Conservation (phyloP, 2,113 vertebrate species). For the Labeo catla region DNA sequence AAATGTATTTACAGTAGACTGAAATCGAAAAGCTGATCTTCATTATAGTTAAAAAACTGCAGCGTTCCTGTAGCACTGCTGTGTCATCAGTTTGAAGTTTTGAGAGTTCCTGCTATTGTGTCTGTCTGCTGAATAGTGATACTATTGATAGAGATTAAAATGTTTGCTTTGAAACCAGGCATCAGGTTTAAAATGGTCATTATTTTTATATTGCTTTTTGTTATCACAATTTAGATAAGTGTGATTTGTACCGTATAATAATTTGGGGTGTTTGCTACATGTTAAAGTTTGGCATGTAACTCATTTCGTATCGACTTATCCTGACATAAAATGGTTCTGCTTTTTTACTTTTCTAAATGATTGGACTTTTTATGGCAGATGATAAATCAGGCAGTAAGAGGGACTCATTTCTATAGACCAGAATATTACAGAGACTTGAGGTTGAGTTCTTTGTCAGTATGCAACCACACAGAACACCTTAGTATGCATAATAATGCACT, state of each 20-base stretch:
- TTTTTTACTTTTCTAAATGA: not conserved
- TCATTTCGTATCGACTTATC: not conserved
- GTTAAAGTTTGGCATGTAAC: not conserved
- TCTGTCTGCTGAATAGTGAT: conserved; percentile 28
- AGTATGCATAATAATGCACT: not conserved
- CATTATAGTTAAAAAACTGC: not conserved
- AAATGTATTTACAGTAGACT: not conserved
- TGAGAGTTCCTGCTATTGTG: conserved; percentile 58
- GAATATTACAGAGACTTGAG: not conserved
- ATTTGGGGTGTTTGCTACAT: not conserved
- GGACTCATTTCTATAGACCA: not conserved
- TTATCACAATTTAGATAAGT: not conserved
- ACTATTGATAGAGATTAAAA: not conserved
- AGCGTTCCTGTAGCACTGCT: conserved; percentile 12
- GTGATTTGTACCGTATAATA: not conserved
- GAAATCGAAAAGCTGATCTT: not conserved
- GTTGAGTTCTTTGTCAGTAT: not conserved
- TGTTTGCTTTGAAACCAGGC: not conserved
- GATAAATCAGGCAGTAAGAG: not conserved
- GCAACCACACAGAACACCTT: not conserved
- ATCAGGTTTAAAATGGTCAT: not conserved
- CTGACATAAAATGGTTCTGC: not conserved
- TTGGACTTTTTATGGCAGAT: not conserved
- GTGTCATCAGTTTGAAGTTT: conserved; percentile 47
- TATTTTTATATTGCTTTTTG: not conserved